phyloP scores from a whole-genome alignment of 1,140 invertebrate species.

The Littorina saxatilis region DNA sequence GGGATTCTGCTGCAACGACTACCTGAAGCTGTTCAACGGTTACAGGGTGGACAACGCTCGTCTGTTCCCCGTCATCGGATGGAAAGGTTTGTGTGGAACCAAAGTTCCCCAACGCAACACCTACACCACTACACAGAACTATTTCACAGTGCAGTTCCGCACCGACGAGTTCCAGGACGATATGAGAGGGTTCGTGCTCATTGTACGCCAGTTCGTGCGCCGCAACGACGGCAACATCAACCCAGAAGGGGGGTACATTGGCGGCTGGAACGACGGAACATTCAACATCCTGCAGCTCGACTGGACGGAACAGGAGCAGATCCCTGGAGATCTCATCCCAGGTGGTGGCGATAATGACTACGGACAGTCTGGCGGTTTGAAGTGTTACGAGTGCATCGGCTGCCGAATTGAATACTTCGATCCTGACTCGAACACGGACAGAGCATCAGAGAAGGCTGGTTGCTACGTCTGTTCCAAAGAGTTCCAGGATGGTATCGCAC shows the following conservation, averaged over 20 bases:
- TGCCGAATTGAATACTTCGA: conserved; percentile 60
- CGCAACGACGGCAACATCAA: conserved; percentile 57
- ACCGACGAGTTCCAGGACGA: conserved; percentile 53
- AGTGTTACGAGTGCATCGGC: conserved; percentile 58
- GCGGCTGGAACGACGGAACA: conserved; percentile 66
- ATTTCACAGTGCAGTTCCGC: conserved; percentile 62
- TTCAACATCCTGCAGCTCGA: conserved; percentile 60
- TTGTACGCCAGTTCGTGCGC: conserved; percentile 54
- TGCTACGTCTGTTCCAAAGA: conserved; percentile 63
- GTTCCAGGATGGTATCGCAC: conserved; percentile 56
- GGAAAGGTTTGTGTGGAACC: conserved; percentile 58
- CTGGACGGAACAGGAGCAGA: conserved; percentile 58
- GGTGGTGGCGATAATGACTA: conserved; percentile 52
- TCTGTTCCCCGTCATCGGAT: conserved; percentile 55
- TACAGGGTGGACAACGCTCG: conserved; percentile 63
- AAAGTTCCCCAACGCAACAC: conserved; percentile 46
- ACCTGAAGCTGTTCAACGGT: conserved; percentile 60
- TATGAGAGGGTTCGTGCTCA: conserved; percentile 54
- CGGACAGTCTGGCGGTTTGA: conserved; percentile 50
- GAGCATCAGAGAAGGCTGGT: conserved; percentile 41
- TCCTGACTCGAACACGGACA: conserved; percentile 43
- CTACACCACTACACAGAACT: conserved; percentile 59
- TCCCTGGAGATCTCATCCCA: conserved; percentile 56
- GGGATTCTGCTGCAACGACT: conserved; percentile 54
- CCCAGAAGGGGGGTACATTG: conserved; percentile 55